Evolutionary conservation across 2,797 vertebrate species (phyloP).

Genomic region (Pangasius larnaudii): DNA sequence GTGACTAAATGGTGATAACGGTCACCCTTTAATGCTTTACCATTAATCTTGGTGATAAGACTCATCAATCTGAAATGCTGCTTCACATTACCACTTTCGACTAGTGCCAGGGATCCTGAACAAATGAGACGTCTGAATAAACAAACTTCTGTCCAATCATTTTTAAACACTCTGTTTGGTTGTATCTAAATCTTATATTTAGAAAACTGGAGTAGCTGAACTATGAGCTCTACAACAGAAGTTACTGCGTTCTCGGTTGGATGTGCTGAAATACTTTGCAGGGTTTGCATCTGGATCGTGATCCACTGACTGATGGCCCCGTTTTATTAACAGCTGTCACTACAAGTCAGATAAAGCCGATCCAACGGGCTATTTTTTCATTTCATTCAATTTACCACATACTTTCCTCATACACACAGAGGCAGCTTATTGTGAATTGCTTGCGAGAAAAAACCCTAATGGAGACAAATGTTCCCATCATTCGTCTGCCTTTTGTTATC

Average conservation of each 20-base stretch:
- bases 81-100: not conserved
- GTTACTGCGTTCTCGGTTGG: not conserved
- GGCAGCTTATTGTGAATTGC: constrained; percentile 11
- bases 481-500: constrained; percentile 37
- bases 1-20: not conserved
- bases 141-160: not conserved
- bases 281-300: not conserved
- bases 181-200: not conserved
- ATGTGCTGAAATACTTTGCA: not conserved
- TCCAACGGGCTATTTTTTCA: too few relatives aligned
- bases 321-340: constrained; percentile 4
- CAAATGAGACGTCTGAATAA: not conserved
- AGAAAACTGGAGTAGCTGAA: not conserved
- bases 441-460: not conserved
- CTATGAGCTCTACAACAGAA: not conserved
- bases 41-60: not conserved
- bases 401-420: constrained; percentile 1
- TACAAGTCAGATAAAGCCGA: not conserved
- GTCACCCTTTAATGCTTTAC: not conserved
- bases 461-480: constrained; percentile 26
- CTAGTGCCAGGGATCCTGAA: not conserved
- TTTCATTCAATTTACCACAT: not conserved
- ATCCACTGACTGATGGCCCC: not conserved
- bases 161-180: not conserved
- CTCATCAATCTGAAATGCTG: not conserved